Base-by-base conservation (phyloP, 2,888 invertebrate genomes). In the Neoscelio sp. region DNA sequence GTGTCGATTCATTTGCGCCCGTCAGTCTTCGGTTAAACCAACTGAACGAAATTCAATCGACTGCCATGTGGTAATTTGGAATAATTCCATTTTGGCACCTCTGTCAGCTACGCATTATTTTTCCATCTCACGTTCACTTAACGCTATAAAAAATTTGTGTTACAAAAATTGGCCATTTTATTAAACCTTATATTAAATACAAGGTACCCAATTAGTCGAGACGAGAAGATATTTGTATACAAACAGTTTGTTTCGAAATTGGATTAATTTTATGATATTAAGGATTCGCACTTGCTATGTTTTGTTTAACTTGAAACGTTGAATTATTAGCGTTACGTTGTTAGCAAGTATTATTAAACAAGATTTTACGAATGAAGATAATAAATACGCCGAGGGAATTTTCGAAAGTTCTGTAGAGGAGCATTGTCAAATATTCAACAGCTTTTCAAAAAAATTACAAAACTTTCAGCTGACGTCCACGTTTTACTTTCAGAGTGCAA, bases 11-110 rank as follows among this genome's bases (percentile, higher is more conserved):
- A 76, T 76, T 76, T 76, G 52, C 64, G 30, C 64, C 68, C 76
- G 64, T 76, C 76, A 76, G 62, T 76, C 76, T 76, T 62, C 64
- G 48, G 76, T 76, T 76, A 76, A 76, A 76, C 68, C 76, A 56
- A 62, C 62, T 26, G 40, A 48, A 70, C 64, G 56, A 77, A 70
- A 77, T 77, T 77, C 58, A 50, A 70, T 77, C 56, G 70, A 58
- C 50, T 77, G 35, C 48, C 75, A 46, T 40, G 70, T 64, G 56
- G 70, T 77, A 77, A 77, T 70, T 77, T 52, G 64, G 68, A 77
- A 77, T 77, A 77, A 77, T 77, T 77, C 48, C 70, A 77, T 77
- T 77, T 70, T 23, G 46, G 52, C 13, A 10, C 33, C 46, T 50
- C 15, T 28, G 28, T 44, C 23, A 46, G 56, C 52, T 46, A 17